Evolutionary conservation across 1,140 invertebrate genomes (phyloP).

Genomic region (Eumaeus atala): DNA sequence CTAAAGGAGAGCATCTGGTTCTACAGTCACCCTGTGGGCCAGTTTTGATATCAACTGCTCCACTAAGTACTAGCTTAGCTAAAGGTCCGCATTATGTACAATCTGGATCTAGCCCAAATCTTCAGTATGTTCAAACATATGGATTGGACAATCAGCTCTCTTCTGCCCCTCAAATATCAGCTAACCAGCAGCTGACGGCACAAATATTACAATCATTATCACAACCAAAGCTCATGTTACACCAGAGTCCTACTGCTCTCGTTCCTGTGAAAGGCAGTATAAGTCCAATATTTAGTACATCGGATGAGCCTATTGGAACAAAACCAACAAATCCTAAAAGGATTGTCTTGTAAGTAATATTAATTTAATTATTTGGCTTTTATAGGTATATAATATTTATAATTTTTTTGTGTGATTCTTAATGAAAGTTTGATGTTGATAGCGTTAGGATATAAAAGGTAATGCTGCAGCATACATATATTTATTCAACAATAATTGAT

Average conservation of each 20-base stretch:
- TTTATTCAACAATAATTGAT: no score
- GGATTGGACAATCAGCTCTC: conserved; percentile 53
- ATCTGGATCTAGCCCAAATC: conserved; percentile 57
- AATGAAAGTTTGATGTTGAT: no score
- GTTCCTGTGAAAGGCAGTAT: conserved; percentile 35
- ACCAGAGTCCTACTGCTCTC: conserved; percentile 37
- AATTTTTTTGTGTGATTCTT: background rate
- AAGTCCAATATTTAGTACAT: conserved; percentile 24
- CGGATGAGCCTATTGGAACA: conserved; percentile 41
- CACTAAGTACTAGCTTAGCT: conserved; percentile 48
- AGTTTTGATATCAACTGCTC: conserved; percentile 58
- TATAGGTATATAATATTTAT: conserved; percentile 3
- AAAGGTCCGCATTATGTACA: conserved; percentile 68
- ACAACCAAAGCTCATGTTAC: conserved; percentile 60
- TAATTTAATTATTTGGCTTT: no score
- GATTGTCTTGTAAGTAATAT: conserved; percentile 57
- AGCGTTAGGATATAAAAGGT: no score
- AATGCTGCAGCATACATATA: no score
- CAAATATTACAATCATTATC: conserved; percentile 69
- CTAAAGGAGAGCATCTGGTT: conserved; percentile 59
- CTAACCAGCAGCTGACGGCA: conserved; percentile 67
- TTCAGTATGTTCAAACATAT: conserved; percentile 68
- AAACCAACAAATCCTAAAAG: conserved; percentile 55
- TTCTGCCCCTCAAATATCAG: conserved; percentile 55
- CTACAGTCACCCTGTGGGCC: conserved; percentile 63